Evolutionary conservation across 2,888 invertebrate genomes (phyloP), one percentile per base, ranked within the genome.

Genomic region (Crocallis elinguaria): DNA sequence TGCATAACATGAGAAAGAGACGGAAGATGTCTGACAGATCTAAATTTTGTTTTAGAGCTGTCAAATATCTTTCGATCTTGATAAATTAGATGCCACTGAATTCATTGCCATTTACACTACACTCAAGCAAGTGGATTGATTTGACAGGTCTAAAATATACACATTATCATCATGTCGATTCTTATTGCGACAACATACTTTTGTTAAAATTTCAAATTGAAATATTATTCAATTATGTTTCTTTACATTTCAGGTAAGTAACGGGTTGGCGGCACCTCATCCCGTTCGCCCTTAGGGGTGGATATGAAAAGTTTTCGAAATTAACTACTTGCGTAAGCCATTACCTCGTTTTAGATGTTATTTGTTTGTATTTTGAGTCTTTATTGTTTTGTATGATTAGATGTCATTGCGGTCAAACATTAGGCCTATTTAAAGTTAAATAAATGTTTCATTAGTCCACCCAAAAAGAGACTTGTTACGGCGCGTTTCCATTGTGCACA

Each of bases 211-310:
- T 68, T 57, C 30, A 55, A 64, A 62, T 66, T 61, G 62, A 64
- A 63, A 60, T 51, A 64, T 67, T 66, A 67, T 71, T 69, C 60
- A 70, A 60, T 63, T 57, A 45, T 61, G 57, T 51, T 39, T 33
- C 62, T 63, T 67, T 62, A 71, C 72, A 67, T 80, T 82, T 46
- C 76, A 83, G 82, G 84, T 84, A 79, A 83, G 83, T 80, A 45
- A 58, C 45, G 32, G 7, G 44, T 38, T 35, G 39, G 13, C 36
- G 25, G 14, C 21, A 23, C 32, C 27, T 16, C 46, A 46, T 33
- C 25, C 36, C 51, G n/a, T 11, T 4, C 38, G 7, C 9, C 17
- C 14, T 19, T 12, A 25, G 33, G 33, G 32, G 25, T 33, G 36
- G 35, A 29, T 21, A 16, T 29, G 12, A 49, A 49, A 41, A 32